phyloP scores from a whole-genome alignment of 2,113 vertebrate species.

The Trichechus manatus region DNA sequence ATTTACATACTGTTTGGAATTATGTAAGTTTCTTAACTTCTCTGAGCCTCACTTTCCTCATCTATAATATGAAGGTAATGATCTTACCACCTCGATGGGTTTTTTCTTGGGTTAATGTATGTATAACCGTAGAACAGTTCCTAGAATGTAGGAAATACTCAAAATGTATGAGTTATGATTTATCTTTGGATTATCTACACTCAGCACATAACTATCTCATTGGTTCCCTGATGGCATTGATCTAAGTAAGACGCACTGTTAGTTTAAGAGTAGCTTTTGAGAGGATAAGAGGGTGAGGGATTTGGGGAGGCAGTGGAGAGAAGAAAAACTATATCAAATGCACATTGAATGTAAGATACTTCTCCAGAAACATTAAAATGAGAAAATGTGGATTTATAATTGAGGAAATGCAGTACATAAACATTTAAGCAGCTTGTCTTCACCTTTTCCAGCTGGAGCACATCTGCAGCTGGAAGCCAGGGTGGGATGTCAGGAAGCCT shows the following conservation, averaged over 20 bases:
- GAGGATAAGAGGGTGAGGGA: not conserved
- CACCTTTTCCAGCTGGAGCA: constrained; percentile 47
- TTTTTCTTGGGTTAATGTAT: not conserved
- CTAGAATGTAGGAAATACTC: not conserved
- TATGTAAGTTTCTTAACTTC: not conserved
- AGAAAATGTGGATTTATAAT: constrained; percentile 42
- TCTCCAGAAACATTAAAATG: constrained; percentile 55
- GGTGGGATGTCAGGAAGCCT: not conserved
- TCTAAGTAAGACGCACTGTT: not conserved
- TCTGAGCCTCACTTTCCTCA: not conserved
- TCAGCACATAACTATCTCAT: constrained; percentile 13
- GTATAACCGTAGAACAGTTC: not conserved
- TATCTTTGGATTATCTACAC: not conserved
- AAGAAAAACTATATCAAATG: constrained; percentile 38
- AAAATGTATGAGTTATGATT: not conserved
- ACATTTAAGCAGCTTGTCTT: constrained; percentile 55
- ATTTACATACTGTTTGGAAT: not conserved
- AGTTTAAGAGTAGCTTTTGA: constrained; percentile 23
- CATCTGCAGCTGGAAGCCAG: constrained; percentile 55
- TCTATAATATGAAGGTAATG: not conserved
- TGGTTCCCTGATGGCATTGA: not conserved
- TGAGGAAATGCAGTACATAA: constrained; percentile 45
- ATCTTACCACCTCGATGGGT: not conserved
- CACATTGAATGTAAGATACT: not conserved
- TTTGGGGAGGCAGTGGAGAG: not conserved